Evolutionary conservation across 2,888 invertebrate species (phyloP), one percentile per base, ranked within the genome.

Genomic region (Meloe dianella): DNA sequence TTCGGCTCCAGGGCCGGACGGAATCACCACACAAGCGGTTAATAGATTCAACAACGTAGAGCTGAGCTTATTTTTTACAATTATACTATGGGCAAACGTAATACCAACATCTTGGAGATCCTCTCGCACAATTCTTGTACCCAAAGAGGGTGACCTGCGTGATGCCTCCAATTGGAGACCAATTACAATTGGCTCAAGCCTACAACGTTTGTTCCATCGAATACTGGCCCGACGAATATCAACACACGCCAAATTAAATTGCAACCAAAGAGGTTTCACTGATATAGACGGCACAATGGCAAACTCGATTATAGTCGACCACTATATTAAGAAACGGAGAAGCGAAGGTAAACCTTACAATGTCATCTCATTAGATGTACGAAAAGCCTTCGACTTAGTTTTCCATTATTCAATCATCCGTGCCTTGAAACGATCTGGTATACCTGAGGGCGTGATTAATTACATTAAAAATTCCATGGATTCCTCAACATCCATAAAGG

Each of bases 361-460:
- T 27, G n/a, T 61, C 5, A 79, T 77, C 1, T 77, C 81, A 27
- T 73, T 84, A 1, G 84, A 84, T 68, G 78, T 84, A 17, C 73
- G 81, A 9, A 84, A 83, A 72, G 84, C 83, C 2, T 84, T 82
- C 69, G 84, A 84, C 68, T 78, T 73, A 0, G 70, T 75, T 0
- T 69, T 71, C 0, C 74, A 73, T 30, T 1, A 64, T 7, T 65
- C 73, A 8, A 68, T 82, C n/a, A 6, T 12, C 1, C 70, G 74
- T 2, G 75, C 80, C 10, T 74, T 84, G 24, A 24, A 65, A 24
- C 63, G 35, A 5, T 30, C 32, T 6, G 14, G 27, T 27, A 9
- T n/a, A 9, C 58, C 7, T 29, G 9, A 58, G 0, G 12, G 12
- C 4, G 14, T 12, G 1, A 12, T 12, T 1, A 1, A 9, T 1